Evolutionary conservation across 1,140 invertebrate genomes (phyloP), one percentile per base, ranked within the genome.

Genomic region (Pentalonia nigronervosa): DNA sequence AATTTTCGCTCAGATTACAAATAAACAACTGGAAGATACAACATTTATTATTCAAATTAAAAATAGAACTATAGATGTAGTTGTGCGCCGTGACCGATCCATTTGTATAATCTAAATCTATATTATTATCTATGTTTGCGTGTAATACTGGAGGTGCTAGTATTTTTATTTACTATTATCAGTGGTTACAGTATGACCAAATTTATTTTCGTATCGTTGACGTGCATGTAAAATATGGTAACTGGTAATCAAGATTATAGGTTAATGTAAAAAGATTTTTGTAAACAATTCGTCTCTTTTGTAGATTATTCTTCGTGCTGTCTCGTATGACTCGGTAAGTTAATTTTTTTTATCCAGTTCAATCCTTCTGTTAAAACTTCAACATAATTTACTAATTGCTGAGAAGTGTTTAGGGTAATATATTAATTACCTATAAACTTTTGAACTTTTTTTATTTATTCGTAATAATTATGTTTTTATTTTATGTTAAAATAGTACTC

Each of bases 211-310:
- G 23, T 53, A 56, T 7, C 23, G 4, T 56, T 6, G 48, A 89
- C 34, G 50, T 56, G 34, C 2, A 7, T 34, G 48, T 23, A 56
- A 89, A 89, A 67, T 90, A 36, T 90, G 89, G n/a, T 48, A 48
- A 91, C 76, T 90, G 89, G n/a, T 48, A 48, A 91, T 76, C 60
- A 81, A 48, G 1, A 86, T 53, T 93, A 20, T 81, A 93, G 91
- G 91, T 93, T 93, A 93, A 36, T 36, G 90, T 92, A 83, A 20
- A 36, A 81, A 50, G 23, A 50, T 36, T 53, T 47, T 53, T 56
- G 76, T 84, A 93, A 93, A 93, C 91, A 93, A 84, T 86, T 53
- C 11, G 53, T 93, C n/a, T 93, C 25, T 56, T 86, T 56, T 1
- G 6, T 0, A 47, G n/a, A 21, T 93, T 34, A 93, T 93, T 41